These are phyloP conservation scores for Pelmatolapia mariae DNA, from an alignment of 2,113 vertebrate genomes.

Conservation along the genomic window DNA sequence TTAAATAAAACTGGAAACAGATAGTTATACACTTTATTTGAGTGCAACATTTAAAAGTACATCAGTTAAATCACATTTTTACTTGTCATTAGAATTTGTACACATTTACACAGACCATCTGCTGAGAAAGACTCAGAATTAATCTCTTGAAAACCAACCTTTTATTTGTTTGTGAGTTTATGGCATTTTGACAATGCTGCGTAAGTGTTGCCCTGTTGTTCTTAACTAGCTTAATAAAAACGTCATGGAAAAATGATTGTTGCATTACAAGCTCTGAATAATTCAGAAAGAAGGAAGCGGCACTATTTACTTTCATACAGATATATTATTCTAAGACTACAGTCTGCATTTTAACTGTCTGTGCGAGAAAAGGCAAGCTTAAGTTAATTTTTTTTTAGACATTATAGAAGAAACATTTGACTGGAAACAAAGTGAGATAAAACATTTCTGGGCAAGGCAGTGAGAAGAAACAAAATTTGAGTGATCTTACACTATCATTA, in stretches of 20 bases:
- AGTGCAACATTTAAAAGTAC: not conserved
- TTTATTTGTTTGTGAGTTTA: rapidly evolving
- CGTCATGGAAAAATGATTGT: rapidly evolving
- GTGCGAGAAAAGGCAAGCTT: rapidly evolving
- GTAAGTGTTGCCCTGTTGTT: not conserved
- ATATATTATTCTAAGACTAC: rapidly evolving
- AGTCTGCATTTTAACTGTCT: not conserved
- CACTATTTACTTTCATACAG: not conserved
- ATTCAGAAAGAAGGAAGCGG: not conserved
- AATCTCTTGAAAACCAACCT: not conserved
- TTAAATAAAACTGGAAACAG: not conserved
- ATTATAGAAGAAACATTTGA: not conserved
- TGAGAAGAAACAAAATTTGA: rapidly evolving
- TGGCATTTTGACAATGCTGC: not conserved
- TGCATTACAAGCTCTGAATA: not conserved
- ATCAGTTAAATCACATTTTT: not conserved
- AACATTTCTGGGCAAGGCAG: not conserved
- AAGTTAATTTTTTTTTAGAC: rapidly evolving
- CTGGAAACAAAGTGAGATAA: not conserved
- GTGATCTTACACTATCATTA: not conserved
- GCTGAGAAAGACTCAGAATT: not conserved
- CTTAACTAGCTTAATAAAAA: not conserved
- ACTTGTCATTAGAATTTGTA: not conserved
- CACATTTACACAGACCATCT: not conserved
- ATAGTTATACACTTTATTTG: rapidly evolving